phyloP scores from a whole-genome alignment of 2,113 vertebrate species.

The Thunnus maccoyii region DNA sequence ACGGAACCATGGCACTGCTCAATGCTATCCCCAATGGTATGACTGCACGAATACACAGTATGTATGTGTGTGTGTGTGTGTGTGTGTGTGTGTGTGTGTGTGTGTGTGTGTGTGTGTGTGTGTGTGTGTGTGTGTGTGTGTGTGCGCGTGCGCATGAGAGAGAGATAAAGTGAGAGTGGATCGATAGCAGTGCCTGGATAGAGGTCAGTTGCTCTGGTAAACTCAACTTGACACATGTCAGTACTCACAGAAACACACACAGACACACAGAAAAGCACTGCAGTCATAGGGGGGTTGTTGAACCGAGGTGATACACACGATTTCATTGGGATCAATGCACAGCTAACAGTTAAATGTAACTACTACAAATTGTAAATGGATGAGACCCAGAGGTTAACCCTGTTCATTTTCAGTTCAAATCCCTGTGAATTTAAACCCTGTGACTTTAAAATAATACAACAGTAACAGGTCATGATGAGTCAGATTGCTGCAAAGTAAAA shows the following conservation, averaged over 20 bases:
- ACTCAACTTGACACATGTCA: constrained; percentile 70
- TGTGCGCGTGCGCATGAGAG: constrained; percentile 15
- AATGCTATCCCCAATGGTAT: constrained; percentile 91
- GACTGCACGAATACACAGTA: constrained; percentile 27
- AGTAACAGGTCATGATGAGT: background rate
- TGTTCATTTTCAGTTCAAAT: constrained; percentile 16
- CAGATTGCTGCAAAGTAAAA: background rate
- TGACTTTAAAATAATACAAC: constrained; percentile 22
- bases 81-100: constrained; percentile 12
- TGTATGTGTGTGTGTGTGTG: constrained; percentile 20
- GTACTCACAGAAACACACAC: constrained; percentile 18
- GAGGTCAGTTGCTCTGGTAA: constrained; percentile 66
- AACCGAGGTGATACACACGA: constrained; percentile 9
- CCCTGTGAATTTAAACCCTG: background rate
- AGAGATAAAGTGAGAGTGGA: constrained; percentile 50
- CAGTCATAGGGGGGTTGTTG: constrained; percentile 5
- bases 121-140: constrained; percentile 12
- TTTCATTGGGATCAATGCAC: constrained; percentile 6
- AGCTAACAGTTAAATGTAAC: constrained; percentile 6
- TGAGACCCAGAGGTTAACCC: constrained; percentile 10
- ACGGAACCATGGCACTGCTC: constrained; percentile 91
- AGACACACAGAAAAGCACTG: constrained; percentile 6
- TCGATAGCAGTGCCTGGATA: constrained; percentile 60
- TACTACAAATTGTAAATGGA: background rate
- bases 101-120: constrained; percentile 29